Evolutionary conservation across 2,888 invertebrate genomes (phyloP).

Genomic region (Yponomeuta plumbellus): DNA sequence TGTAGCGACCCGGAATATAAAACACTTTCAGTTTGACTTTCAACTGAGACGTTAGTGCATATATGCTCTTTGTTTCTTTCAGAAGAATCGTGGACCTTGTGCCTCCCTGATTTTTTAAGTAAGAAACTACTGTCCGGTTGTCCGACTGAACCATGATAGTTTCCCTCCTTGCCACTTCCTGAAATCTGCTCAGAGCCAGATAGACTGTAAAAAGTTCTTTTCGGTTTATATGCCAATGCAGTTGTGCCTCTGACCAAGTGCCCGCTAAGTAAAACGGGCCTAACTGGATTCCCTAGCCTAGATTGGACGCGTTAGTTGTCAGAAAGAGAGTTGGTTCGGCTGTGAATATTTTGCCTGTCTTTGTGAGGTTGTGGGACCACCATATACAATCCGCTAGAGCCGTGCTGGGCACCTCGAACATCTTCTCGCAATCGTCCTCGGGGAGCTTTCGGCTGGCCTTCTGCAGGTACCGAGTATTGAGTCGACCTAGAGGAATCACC

Average conservation of each 20-base stretch:
- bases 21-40: neutral
- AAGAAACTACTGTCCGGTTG: slow-evolving; percentile 28
- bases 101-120: slow-evolving; percentile 27
- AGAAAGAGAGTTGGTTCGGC: slow-evolving; percentile 22
- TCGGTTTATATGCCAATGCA: slow-evolving; percentile 27
- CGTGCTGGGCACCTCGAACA: neutral
- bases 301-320: slow-evolving; percentile 29
- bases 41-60: neutral
- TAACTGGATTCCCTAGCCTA: slow-evolving; percentile 25
- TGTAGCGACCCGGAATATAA: slow-evolving; percentile 11
- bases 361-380: slow-evolving; percentile 21
- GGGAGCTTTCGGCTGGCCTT: slow-evolving; percentile 17
- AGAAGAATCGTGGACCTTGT: slow-evolving; percentile 17
- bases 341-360: slow-evolving; percentile 16
- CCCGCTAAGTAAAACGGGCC: slow-evolving; percentile 15
- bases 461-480: slow-evolving; percentile 21
- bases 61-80: neutral
- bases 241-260: slow-evolving; percentile 22
- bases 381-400: slow-evolving; percentile 21
- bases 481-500: slow-evolving; percentile 23
- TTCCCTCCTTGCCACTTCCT: neutral
- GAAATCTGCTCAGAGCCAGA: slow-evolving; percentile 1
- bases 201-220: slow-evolving; percentile 27
- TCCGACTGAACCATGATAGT: slow-evolving; percentile 27
- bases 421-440: neutral